Evolutionary conservation across 2,797 vertebrate genomes (phyloP), one percentile per base, ranked within the genome.

Genomic region (Falco cherrug): DNA sequence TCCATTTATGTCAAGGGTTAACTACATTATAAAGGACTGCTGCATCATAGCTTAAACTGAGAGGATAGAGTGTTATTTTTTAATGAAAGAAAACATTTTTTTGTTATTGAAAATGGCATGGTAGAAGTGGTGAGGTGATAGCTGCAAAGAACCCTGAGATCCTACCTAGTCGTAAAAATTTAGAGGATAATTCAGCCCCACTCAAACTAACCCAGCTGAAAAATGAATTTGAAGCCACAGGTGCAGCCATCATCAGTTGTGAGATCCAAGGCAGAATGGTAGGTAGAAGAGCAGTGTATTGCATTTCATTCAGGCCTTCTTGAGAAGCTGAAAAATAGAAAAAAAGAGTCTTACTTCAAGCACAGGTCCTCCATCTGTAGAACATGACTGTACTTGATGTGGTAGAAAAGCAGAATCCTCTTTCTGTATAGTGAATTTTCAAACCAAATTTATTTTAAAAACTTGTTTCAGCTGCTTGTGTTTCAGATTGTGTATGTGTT

Each of bases 31-130:
- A 35, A 35, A 35, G 35, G 35, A 35, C 35, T 35, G 35, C 35
- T 35, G 35, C 35, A 35, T 35, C 35, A 35, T 35, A 35, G 35
- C 35, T 35, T 35, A 35, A 88, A 70, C 59, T 74, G 73, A 68
- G 86, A 90, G 41, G n/a, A n/a, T 9, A 16, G 51, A 43, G 3
- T 61, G 29, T 65, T 93, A 43, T 26, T 15, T 85, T 70, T 43
- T 65, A 69, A 75, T 37, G 53, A 92, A 89, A 65, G 12, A 41
- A 90, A 50, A n/a, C 16, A 81, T 87, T 87, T 90, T 67, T 35
- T 45, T 85, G 31, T 47, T 75, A 39, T 9, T 84, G 50, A 81
- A 94, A 89, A 56, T 41, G 25, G 4, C 31, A 13, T 33, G 11
- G 43, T 89, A 39, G 35, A 80, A 20, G 64, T 71, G 29, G 4